A percentile compares a stretch with the other conserved stretches of the same genome.
These are phyloP conservation scores for Dryas iulia DNA, from an alignment of 1,140 invertebrate genomes.

Conservation along the genomic window DNA sequence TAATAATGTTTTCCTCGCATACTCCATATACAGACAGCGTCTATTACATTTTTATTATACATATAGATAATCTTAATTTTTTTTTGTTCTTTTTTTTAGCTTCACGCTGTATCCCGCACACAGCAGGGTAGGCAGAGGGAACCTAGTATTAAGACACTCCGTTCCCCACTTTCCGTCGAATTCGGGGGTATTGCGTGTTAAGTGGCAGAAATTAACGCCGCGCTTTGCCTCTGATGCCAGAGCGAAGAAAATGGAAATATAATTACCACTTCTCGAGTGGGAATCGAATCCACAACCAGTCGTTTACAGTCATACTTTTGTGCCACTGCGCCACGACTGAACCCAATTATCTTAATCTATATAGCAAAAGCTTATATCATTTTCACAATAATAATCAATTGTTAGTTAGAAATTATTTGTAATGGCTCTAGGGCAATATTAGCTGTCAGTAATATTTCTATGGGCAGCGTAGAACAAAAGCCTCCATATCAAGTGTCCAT, in stretches of 20 bases:
- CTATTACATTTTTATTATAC: no score
- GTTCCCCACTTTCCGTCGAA: not conserved
- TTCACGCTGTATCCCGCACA: not conserved
- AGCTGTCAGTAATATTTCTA: constrained; percentile 6
- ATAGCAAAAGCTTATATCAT: not conserved
- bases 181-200: not conserved
- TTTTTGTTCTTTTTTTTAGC: not conserved
- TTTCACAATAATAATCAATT: not conserved
- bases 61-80: no score
- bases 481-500: constrained; percentile 13
- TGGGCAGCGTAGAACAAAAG: constrained; percentile 9
- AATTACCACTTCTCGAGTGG: no score
- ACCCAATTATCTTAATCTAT: not conserved
- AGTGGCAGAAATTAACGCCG: no score
- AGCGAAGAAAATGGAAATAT: no score
- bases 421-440: not conserved
- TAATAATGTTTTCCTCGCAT: no score
- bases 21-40: no score
- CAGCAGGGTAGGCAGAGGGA: not conserved
- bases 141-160: not conserved
- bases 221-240: no score
- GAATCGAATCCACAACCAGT: no score
- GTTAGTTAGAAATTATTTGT: not conserved
- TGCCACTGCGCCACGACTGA: no score
- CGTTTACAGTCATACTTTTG: no score